Percentiles rank a stretch among this genome's conserved stretches.
Evolutionary conservation across 2,113 vertebrate genomes (phyloP).

Genomic region (Lucifuga dentata): DNA sequence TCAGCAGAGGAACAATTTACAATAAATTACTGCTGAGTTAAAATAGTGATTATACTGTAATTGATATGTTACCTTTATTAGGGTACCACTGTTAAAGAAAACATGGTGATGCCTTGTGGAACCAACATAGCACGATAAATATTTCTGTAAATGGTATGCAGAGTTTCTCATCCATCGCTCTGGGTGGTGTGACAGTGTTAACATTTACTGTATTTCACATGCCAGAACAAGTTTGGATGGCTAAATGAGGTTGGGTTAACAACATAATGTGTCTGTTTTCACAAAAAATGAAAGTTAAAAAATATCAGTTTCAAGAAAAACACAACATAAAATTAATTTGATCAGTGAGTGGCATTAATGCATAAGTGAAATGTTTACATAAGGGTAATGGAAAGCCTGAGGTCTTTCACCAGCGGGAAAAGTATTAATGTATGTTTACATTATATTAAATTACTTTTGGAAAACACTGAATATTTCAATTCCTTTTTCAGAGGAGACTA

Average conservation of each 20-base stretch:
- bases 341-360: background rate
- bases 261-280: conserved; percentile 13
- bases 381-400: background rate
- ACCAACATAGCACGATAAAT: conserved; percentile 21
- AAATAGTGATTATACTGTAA: no score
- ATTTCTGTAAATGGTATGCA: background rate
- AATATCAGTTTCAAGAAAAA: conserved; percentile 1
- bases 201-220: conserved; percentile 10
- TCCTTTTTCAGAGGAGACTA: no score
- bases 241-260: background rate
- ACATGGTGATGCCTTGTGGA: conserved; percentile 9
- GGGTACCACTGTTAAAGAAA: conserved; percentile 6
- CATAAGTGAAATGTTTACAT: background rate
- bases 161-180: background rate
- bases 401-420: background rate
- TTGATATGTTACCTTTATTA: no score
- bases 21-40: no score
- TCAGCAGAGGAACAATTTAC: background rate
- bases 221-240: conserved; percentile 8
- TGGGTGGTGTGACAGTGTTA: background rate
- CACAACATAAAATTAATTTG: background rate
- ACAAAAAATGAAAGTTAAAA: background rate
- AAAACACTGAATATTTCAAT: background rate
- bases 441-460: background rate
- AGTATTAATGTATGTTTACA: conserved; percentile 13